Percentiles rank a stretch among this genome's conserved stretches.
Conservation (phyloP, 1,140 invertebrate genomes). For the Coptotermes formosanus region DNA sequence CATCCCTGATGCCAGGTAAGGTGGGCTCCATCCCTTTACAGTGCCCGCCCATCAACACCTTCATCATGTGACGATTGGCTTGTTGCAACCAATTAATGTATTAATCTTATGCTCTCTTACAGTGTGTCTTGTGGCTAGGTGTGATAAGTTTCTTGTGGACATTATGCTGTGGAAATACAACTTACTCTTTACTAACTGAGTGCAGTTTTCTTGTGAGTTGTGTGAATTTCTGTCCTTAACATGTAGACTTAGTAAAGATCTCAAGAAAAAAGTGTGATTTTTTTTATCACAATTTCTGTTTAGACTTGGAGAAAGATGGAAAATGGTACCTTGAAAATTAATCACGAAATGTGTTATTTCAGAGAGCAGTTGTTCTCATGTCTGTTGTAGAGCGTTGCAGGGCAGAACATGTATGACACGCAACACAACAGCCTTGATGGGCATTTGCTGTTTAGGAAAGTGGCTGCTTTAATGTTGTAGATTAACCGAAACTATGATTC, state of each 20-base stretch:
- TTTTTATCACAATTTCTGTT: constrained; percentile 6
- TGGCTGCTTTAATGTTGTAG: not conserved
- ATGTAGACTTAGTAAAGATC: not conserved
- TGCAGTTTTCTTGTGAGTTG: constrained; percentile 25
- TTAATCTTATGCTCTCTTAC: constrained; percentile 1
- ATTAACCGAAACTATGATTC: constrained; percentile 12
- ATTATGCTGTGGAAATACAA: constrained; percentile 9
- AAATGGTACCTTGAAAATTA: not conserved
- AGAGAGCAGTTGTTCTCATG: not conserved
- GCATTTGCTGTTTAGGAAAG: constrained; percentile 9
- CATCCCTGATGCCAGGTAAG: constrained; percentile 34
- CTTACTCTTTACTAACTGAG: constrained; percentile 20
- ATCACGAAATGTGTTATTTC: not conserved
- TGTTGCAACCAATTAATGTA: not conserved
- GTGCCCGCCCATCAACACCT: not conserved
- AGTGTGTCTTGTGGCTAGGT: not conserved
- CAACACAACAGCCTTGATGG: constrained; percentile 22
- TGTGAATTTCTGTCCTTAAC: constrained; percentile 20
- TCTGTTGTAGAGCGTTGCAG: constrained; percentile 10
- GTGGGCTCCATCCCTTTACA: not conserved
- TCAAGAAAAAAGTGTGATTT: not conserved
- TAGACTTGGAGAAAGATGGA: not conserved
- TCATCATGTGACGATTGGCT: not conserved
- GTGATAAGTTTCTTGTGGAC: constrained; percentile 15
- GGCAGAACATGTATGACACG: not conserved